These are phyloP conservation scores for Balaenoptera acutorostrata DNA, from an alignment of 2,113 vertebrate species.

Conservation along the genomic window DNA sequence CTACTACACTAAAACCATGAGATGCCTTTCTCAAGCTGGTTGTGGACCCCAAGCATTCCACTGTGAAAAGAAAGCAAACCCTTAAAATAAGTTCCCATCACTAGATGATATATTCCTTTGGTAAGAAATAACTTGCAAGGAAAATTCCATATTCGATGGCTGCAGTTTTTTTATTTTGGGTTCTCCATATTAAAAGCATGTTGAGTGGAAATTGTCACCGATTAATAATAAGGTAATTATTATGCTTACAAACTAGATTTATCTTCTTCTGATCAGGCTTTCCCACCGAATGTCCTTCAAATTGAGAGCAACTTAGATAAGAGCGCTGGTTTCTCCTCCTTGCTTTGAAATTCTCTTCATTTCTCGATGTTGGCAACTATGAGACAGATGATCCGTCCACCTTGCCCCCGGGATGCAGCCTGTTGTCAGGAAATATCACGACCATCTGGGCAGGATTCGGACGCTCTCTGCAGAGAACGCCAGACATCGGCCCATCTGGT, in stretches of 20 bases:
- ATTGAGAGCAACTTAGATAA: neutral
- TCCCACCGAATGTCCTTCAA: accelerated
- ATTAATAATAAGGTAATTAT: neutral
- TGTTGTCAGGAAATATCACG: accelerated
- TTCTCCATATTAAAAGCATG: neutral
- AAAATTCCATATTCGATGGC: neutral
- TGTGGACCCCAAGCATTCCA: neutral
- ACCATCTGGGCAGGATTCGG: neutral
- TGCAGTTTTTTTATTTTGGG: neutral
- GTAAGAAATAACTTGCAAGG: neutral
- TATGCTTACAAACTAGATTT: neutral
- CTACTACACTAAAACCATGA: neutral
- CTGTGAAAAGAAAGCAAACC: neutral
- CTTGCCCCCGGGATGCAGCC: neutral
- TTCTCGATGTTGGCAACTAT: accelerated
- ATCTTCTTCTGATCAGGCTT: neutral
- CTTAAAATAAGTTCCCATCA: neutral
- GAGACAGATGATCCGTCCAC: neutral
- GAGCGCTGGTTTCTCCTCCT: neutral
- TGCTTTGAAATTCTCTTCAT: accelerated
- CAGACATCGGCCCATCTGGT: neutral
- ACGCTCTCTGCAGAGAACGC: accelerated
- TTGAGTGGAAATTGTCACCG: neutral
- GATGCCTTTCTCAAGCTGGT: neutral
- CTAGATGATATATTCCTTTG: neutral